Evolutionary conservation across 2,113 vertebrate genomes (phyloP), one percentile per base, ranked within the genome.

Genomic region (Climacteris rufus): DNA sequence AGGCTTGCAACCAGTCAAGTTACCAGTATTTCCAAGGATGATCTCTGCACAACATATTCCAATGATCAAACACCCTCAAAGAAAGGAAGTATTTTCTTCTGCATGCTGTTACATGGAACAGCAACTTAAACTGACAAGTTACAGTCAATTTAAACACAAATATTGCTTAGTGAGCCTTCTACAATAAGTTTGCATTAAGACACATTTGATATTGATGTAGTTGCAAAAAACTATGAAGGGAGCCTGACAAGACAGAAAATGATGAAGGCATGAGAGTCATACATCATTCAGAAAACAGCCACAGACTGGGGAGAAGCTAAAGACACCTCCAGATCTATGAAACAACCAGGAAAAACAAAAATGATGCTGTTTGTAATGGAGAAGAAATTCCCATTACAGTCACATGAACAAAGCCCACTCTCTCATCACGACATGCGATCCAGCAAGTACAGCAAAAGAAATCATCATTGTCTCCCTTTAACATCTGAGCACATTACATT

Each of bases 151-250:
- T 31, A 70, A 82, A 90, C 13, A 64, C 10, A 85, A 82, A 75
- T 50, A 17, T 45, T 50, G 22, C n/a, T 56, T 24, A 77, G 54
- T 18, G 19, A 90, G 56, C 9, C 24, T 60, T 56, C 53, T 50
- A 56, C n/a, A 33, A 5, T 5, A 42, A 1, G 2, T 65, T 65
- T 81, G 12, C 39, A 54, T 89, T 74, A 71, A 68, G 47, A 82
- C 13, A 33, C 0, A 0, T 31, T 33, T 53, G 45, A 47, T 53
- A 31, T 61, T 8, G 11, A 53, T 3, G 8, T 28, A 57, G 4
- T 31, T 64, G 40, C 20, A 85, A 68, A 88, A 60, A 85, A 21
- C 16, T 44, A 19, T 2, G 23, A 75, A 49, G 18, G 40, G 22
- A 69, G 42, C 9, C 20, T 44, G 30, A 81, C 31, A 57, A 81